Base-by-base conservation (phyloP, 1,140 invertebrate genomes). In the Polypedilum vanderplanki region DNA sequence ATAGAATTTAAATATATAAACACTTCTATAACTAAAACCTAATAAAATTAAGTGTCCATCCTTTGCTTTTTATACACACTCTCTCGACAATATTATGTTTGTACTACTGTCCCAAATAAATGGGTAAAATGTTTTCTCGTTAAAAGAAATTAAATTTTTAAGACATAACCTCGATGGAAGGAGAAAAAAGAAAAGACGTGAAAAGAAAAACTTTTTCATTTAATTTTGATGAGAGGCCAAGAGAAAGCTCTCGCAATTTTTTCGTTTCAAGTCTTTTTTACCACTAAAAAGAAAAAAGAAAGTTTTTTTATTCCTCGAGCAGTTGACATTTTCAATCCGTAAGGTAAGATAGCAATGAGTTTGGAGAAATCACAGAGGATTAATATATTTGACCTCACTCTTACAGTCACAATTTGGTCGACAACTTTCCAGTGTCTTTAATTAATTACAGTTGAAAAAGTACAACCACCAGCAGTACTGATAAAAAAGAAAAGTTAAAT, bases 171-270 rank as follows among this genome's bases (percentile, higher is more conserved):
- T 57, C 46, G 12, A 57, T n/a, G 12, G 8, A n/a, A 15, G 46
- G n/a, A 57, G 12, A 12, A 57, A 57, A 57, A 15, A 57, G 8
- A 46, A 46, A 46, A 46, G 41, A 46, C 5, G 24, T 33, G 24
- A 33, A 33, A 33, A 9, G 8, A 57, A 15, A 57, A 57, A 57
- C 7, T 57, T 57, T 57, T 57, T 57, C 46, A 57, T 57, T 57
- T 15, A 57, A 57, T 57, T 57, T 57, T 57, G 46, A 57, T 57
- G 46, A 57, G 46, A 57, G 46, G 46, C 46, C 46, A 57, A 57
- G 10, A 57, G 46, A 15, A 57, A n/a, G 12, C 41, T 9, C 9
- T 46, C 41, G 9, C 41, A 57, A 57, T 15, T 12, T 57, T 15
- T 57, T 15, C n/a, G 9, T 57, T 57, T 57, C 46, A 4, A 57